Conservation (phyloP, 2,113 vertebrate genomes). For the Oreotrochilus melanogaster region DNA sequence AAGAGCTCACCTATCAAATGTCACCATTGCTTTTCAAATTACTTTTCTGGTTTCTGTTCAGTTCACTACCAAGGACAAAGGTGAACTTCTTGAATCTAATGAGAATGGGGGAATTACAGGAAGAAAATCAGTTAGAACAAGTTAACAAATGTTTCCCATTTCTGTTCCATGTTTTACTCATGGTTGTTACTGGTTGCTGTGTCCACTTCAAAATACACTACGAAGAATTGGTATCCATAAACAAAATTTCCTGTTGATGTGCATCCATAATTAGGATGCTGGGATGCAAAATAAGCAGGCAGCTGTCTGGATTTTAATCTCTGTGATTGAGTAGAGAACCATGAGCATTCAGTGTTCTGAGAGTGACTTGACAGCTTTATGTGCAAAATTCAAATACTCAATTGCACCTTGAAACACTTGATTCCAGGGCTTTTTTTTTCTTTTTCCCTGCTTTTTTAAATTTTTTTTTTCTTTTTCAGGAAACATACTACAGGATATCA, state of each 20-base stretch:
- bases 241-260: background rate
- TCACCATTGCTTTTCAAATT: background rate
- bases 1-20: background rate
- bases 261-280: background rate
- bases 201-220: background rate
- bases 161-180: background rate
- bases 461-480: background rate
- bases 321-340: background rate
- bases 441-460: background rate
- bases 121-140: background rate
- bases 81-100: background rate
- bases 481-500: background rate
- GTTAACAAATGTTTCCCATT: background rate
- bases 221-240: background rate
- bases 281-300: background rate
- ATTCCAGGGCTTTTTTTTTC: background rate
- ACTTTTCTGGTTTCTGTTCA: background rate
- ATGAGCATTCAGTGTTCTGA: background rate
- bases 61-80: background rate
- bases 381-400: background rate
- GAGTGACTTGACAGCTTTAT: background rate
- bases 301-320: background rate
- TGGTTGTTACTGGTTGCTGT: background rate
- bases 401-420: background rate
- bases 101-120: background rate